phyloP scores from a whole-genome alignment of 2,113 vertebrate species.

The Rhinolophus ferrumequinum region DNA sequence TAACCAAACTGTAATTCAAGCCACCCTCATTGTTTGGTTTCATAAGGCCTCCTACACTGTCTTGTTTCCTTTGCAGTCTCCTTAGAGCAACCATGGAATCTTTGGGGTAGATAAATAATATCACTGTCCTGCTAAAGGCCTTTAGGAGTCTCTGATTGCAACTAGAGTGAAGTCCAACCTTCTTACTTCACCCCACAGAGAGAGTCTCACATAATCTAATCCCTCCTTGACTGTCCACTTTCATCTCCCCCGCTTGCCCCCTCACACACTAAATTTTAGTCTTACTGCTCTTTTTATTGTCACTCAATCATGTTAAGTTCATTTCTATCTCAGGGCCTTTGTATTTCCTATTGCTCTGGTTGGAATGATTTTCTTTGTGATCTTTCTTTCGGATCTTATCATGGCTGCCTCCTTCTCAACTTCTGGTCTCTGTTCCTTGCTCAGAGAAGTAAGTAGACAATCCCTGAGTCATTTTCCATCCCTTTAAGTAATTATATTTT shows the following conservation, averaged over 20 bases:
- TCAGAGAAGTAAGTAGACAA: neutral
- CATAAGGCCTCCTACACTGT: neutral
- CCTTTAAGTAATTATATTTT: neutral
- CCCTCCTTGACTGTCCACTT: neutral
- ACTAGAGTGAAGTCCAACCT: neutral
- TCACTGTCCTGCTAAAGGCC: neutral
- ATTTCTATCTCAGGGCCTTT: neutral
- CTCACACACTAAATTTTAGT: neutral
- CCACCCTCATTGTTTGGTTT: neutral
- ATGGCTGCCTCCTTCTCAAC: neutral
- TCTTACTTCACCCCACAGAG: neutral
- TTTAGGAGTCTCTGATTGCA: neutral
- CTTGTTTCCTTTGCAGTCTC: neutral
- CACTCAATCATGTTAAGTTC: neutral
- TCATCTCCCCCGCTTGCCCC: too few relatives aligned
- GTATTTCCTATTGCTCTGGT: neutral
- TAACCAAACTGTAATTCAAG: neutral
- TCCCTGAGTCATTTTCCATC: neutral
- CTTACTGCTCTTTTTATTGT: neutral
- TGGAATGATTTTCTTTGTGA: neutral
- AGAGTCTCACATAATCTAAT: neutral
- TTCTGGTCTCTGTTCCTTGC: neutral
- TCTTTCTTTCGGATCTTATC: neutral
- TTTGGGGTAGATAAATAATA: neutral
- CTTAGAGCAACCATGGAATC: neutral